phyloP scores from a whole-genome alignment of 1,140 invertebrate genomes.

The Globodera rostochiensis region DNA sequence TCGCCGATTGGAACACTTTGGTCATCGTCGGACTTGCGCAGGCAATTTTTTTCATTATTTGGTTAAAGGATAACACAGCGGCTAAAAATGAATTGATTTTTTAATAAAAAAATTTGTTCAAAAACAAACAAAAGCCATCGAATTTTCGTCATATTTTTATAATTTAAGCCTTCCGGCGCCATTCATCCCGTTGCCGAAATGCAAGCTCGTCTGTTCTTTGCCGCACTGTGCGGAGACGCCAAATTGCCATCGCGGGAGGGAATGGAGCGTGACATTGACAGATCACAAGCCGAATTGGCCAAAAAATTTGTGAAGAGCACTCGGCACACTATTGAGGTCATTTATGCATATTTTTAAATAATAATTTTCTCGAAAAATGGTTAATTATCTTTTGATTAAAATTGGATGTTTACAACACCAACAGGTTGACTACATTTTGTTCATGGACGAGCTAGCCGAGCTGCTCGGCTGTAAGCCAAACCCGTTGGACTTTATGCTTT shows the following conservation, averaged over 20 bases:
- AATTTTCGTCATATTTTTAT: too few relatives aligned
- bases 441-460: constrained; percentile 68
- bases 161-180: constrained; percentile 66
- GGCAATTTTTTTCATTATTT: constrained; percentile 14
- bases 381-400: neutral
- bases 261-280: constrained; percentile 48
- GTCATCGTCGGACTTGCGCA: constrained; percentile 69
- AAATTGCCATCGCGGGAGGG: constrained; percentile 39
- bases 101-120: too few relatives aligned
- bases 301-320: constrained; percentile 28
- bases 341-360: neutral
- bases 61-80: too few relatives aligned
- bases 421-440: constrained; percentile 67
- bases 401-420: neutral
- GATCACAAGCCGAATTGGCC: constrained; percentile 7
- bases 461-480: constrained; percentile 67
- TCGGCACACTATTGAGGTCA: constrained; percentile 43
- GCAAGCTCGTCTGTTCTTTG: constrained; percentile 68
- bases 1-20: constrained; percentile 66
- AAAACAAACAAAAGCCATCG: too few relatives aligned
- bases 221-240: constrained; percentile 35
- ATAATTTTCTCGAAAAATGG: too few relatives aligned
- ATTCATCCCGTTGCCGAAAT: constrained; percentile 70
- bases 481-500: constrained; percentile 58
- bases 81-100: too few relatives aligned